These are phyloP conservation scores for Leptinotarsa tumamoca DNA, from an alignment of 2,888 invertebrate species.

Conservation along the genomic window DNA sequence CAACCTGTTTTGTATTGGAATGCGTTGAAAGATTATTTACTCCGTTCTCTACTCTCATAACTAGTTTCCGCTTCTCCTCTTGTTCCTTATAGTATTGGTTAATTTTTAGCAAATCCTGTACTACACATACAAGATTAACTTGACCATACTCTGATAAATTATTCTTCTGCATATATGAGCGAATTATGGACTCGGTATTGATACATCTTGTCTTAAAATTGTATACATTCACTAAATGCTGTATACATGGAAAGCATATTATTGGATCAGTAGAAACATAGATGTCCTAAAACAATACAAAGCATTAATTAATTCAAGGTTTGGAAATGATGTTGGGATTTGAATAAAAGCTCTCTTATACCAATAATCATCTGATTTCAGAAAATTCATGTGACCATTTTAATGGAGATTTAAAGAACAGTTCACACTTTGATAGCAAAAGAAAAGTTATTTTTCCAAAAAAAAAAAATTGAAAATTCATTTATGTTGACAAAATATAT, in stretches of 20 bases:
- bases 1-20: not conserved
- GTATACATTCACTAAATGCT: conserved; percentile 52
- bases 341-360: not conserved
- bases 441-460: no score
- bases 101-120: conserved; percentile 46
- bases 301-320: not conserved
- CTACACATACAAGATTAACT: conserved; percentile 52
- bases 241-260: conserved; percentile 54
- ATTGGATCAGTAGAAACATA: conserved; percentile 55
- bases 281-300: conserved; percentile 52
- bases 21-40: not conserved
- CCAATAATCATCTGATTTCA: no score
- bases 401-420: no score
- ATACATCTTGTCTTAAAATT: conserved; percentile 56
- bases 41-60: not conserved
- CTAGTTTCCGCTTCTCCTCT: conserved; percentile 16
- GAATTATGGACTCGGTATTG: conserved; percentile 54
- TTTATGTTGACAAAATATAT: no score
- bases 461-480: no score
- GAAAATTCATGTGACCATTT: no score
- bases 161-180: conserved; percentile 51
- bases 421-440: no score
- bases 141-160: conserved; percentile 51
- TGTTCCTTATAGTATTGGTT: conserved; percentile 31
- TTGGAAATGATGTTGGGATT: not conserved